These are phyloP conservation scores for Stomorhina lunata DNA, from an alignment of 2,888 invertebrate genomes.

Conservation along the genomic window DNA sequence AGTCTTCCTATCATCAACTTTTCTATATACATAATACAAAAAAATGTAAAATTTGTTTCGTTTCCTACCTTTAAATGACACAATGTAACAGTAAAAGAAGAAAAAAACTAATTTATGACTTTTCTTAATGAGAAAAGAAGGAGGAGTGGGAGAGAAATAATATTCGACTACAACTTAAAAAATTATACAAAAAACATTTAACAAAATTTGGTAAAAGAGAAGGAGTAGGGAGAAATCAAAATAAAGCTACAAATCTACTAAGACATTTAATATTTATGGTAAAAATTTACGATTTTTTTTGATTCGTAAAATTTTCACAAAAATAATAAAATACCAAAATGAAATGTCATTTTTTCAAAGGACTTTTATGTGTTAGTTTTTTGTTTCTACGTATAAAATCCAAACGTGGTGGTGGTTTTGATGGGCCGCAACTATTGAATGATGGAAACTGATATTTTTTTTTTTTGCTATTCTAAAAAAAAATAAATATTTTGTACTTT, in stretches of 20 bases:
- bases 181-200: slow-evolving; percentile 24
- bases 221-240: slow-evolving; percentile 40
- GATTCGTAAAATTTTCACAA: background rate
- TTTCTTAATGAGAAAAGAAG: no score
- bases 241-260: slow-evolving; percentile 52
- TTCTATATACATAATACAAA: no score
- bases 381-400: slow-evolving; percentile 41
- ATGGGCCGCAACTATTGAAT: slow-evolving; percentile 80
- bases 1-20: no score
- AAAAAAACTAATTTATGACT: slow-evolving; percentile 22
- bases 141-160: background rate
- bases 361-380: slow-evolving; percentile 2
- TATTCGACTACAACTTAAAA: slow-evolving; percentile 53
- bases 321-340: slow-evolving; percentile 13
- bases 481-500: slow-evolving; percentile 30
- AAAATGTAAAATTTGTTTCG: no score
- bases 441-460: slow-evolving; percentile 80
- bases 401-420: slow-evolving; percentile 67
- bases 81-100: slow-evolving; percentile 2
- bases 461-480: slow-evolving; percentile 25
- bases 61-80: no score
- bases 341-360: slow-evolving; percentile 26
- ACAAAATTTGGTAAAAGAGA: slow-evolving; percentile 24
- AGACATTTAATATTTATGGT: slow-evolving; percentile 58
- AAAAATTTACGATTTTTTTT: slow-evolving; percentile 39